Evolutionary conservation across 2,888 invertebrate species (phyloP).

Genomic region (Stenodema calcarata): DNA sequence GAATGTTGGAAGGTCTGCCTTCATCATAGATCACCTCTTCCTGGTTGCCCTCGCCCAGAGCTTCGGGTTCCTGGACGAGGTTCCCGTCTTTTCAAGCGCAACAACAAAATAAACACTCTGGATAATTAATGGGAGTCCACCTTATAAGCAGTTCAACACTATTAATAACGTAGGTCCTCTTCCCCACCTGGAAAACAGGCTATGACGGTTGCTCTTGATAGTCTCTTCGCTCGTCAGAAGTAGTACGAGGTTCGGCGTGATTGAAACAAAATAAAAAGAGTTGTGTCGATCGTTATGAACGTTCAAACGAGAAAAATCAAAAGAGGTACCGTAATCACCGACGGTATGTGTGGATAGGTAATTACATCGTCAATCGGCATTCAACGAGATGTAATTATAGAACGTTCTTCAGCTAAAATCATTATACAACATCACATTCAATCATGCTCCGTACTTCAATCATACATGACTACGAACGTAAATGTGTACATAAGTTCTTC

Average conservation of each 20-base stretch:
- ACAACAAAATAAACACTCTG: slow-evolving; percentile 37
- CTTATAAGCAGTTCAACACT: not conserved
- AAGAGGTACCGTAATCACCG: not conserved
- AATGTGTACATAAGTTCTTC: no score
- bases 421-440: not conserved
- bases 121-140: slow-evolving; percentile 26
- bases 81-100: slow-evolving; percentile 18
- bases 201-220: not conserved
- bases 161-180: not conserved
- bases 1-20: not conserved
- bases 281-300: not conserved
- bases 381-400: not conserved
- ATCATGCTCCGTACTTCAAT: no score
- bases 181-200: not conserved
- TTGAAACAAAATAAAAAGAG: not conserved
- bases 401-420: not conserved
- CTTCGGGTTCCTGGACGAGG: not conserved
- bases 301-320: not conserved
- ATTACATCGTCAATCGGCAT: not conserved
- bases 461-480: no score
- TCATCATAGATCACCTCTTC: slow-evolving; percentile 18
- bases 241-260: not conserved
- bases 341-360: not conserved
- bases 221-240: not conserved
- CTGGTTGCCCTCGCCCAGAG: not conserved